Conservation (phyloP, 2,888 invertebrate species). For the Seira ritae region DNA sequence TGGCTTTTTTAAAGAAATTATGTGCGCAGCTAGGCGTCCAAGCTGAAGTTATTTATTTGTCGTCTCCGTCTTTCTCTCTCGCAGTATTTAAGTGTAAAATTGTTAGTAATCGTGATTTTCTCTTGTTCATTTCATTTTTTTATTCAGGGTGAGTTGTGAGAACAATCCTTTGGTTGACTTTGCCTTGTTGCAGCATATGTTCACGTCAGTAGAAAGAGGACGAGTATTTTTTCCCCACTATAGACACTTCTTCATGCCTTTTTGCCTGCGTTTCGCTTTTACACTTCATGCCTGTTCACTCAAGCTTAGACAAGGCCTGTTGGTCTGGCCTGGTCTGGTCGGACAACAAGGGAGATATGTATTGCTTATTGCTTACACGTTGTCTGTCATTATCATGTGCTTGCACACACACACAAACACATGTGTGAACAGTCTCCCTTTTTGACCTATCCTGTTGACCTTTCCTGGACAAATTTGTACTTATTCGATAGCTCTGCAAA, state of each 20-base stretch:
- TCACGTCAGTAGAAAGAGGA: conserved; percentile 4
- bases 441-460: conserved; percentile 58
- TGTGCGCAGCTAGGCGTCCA: neutral
- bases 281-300: conserved; percentile 1
- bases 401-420: conserved; percentile 49
- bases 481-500: conserved; percentile 51
- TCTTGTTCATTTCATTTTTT: neutral
- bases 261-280: neutral
- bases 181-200: conserved; percentile 10
- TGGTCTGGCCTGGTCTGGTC: neutral
- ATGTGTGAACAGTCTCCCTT: conserved; percentile 60
- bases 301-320: neutral
- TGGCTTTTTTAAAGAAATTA: neutral
- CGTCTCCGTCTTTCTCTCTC: neutral
- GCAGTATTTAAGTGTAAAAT: too few relatives aligned
- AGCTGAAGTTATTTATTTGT: neutral
- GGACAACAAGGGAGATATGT: neutral
- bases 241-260: neutral
- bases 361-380: conserved; percentile 1
- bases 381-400: conserved; percentile 20
- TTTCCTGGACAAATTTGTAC: conserved; percentile 23
- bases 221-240: neutral
- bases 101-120: neutral
- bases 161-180: neutral
- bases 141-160: neutral